Conservation (phyloP, 2,888 invertebrate species). For the Drosophila mimica region DNA sequence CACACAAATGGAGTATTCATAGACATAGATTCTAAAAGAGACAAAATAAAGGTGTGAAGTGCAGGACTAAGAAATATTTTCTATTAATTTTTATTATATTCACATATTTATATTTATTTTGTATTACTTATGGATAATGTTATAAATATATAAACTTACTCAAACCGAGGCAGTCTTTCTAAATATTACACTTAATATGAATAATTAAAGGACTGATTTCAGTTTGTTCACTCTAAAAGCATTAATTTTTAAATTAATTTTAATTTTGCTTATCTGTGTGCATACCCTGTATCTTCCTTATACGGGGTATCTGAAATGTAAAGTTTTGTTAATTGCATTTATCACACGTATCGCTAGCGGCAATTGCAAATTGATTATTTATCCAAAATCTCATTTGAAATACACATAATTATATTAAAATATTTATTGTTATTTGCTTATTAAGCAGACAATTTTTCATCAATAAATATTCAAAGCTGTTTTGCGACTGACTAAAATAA, state of each 20-base stretch:
- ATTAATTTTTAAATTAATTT: no score
- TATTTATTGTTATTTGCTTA: slow-evolving; percentile 1
- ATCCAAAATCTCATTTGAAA: slow-evolving; percentile 19
- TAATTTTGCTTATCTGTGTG: not conserved
- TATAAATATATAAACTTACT: not conserved
- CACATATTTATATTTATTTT: no score
- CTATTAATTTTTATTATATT: no score
- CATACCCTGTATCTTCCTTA: not conserved
- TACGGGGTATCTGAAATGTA: not conserved
- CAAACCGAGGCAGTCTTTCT: not conserved
- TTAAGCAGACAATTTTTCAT: not conserved
- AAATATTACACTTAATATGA: not conserved
- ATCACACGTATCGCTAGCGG: slow-evolving; percentile 10
- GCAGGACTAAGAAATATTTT: not conserved
- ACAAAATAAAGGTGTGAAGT: not conserved
- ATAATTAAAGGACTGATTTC: not conserved
- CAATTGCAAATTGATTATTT: slow-evolving; percentile 19
- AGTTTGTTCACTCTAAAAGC: no score
- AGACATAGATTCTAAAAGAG: not conserved
- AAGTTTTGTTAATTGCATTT: slow-evolving; percentile 14
- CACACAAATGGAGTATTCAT: not conserved
- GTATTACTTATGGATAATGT: not conserved
- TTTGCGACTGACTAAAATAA: not conserved
- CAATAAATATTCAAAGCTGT: not conserved
- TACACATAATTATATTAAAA: slow-evolving; percentile 1